Base-by-base conservation (phyloP, 2,113 vertebrate genomes). In the Guaruba guarouba region DNA sequence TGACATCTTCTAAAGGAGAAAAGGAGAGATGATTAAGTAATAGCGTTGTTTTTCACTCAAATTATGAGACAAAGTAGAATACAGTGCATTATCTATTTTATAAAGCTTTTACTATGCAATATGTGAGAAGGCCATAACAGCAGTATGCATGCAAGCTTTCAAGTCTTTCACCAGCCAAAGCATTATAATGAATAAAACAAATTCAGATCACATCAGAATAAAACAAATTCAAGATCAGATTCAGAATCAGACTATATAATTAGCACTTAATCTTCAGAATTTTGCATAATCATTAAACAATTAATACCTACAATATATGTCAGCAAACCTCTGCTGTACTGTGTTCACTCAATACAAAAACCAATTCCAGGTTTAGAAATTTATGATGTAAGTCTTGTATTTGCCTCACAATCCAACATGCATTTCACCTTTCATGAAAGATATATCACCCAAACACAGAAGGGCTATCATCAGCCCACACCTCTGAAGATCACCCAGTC, bases 1-100 rank as follows among this genome's bases (percentile, higher is more conserved):
- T 95, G 84, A 95, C 54, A 97, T 93, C 28, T 95, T 88, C 49
- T 93, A 92, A 95, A 97, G 82, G 39, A 93, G 54, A 94, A 88
- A 94, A 89, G 69, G 77, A 94, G 74, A 95, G 55, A 92, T 93
- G 49, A 97, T 88, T 97, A 96, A 97, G 55, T 95, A 96, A 97
- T 52, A 77, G 33, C 43, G 35, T 92, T 97, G 82, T 81, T 97
- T 97, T 95, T 92, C 87, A 89, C 62, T 94, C 84, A 97, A 92
- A 97, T 91, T 94, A 93, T 33, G 48, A 91, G 57, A 82, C 10
- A 82, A 94, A 88, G 46, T 78, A 82, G 54, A 82, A 92, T 84
- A 79, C 19, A 48, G 82, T 81, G 51, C 37, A 90, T 33, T 67
- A 77, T 75, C 67, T 83, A 91, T 93, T 93, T 88, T 87, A 94